phyloP scores from a whole-genome alignment of 2,888 invertebrate genomes.

The Troilus luridus region DNA sequence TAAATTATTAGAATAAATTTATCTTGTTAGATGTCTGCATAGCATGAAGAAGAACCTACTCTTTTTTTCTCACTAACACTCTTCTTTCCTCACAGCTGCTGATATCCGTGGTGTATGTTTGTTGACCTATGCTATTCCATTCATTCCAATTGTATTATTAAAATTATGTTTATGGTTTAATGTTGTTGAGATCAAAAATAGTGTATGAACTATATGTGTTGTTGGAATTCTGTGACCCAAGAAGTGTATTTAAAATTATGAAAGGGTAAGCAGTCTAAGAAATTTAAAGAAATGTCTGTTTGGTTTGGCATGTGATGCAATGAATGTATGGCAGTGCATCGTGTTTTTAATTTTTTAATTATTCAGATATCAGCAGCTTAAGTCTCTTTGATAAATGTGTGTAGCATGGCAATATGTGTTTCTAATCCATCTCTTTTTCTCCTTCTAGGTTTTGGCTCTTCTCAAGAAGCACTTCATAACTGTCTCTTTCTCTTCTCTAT shows the following conservation, averaged over 20 bases:
- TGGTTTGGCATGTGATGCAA: slow-evolving; percentile 20
- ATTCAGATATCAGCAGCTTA: slow-evolving; percentile 56
- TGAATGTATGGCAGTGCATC: slow-evolving; percentile 1
- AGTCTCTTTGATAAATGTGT: slow-evolving; percentile 21
- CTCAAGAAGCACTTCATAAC: slow-evolving; percentile 54
- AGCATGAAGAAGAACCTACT: slow-evolving; percentile 52
- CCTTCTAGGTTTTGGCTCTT: slow-evolving; percentile 56
- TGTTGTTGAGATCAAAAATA: background rate
- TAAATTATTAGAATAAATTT: slow-evolving; percentile 59
- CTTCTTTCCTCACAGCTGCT: slow-evolving; percentile 55
- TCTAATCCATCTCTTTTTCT: slow-evolving; percentile 54
- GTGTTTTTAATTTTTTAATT: background rate
- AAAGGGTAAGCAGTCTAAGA: slow-evolving; percentile 1
- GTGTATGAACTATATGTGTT: background rate
- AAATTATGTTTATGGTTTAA: background rate
- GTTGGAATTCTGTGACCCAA: background rate
- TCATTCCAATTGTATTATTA: background rate
- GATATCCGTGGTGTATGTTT: slow-evolving; percentile 50
- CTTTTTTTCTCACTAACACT: slow-evolving; percentile 55
- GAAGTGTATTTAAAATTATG: background rate
- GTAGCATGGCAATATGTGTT: slow-evolving; percentile 54
- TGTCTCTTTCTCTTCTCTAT: slow-evolving; percentile 52
- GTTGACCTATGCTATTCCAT: background rate
- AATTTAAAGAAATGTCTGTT: background rate
- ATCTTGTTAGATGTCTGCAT: slow-evolving; percentile 58